phyloP scores from a whole-genome alignment of 2,797 vertebrate species.

The Tapirus indicus region DNA sequence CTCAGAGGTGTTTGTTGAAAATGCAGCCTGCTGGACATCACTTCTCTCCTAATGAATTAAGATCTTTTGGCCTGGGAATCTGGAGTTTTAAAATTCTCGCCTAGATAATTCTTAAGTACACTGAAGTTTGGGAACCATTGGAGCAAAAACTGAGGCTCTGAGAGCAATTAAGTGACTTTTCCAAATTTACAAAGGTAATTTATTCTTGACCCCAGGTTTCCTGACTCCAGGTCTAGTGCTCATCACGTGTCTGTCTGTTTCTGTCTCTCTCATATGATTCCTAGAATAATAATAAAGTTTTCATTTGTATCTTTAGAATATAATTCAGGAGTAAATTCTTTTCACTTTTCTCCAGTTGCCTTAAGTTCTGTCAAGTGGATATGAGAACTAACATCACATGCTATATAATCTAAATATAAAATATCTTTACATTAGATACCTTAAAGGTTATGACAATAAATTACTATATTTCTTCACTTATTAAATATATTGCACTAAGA shows the following conservation, averaged over 20 bases:
- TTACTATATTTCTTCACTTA: not conserved
- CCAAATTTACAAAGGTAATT: not conserved
- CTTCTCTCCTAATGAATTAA: not conserved
- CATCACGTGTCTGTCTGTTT: not conserved
- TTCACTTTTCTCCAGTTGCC: not conserved
- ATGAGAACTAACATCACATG: not conserved
- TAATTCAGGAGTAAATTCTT: not conserved
- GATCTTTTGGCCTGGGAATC: not conserved
- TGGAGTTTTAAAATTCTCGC: not conserved
- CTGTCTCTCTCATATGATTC: not conserved
- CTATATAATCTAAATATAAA: conserved; percentile 7
- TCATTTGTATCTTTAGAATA: not conserved
- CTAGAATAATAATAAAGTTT: not conserved
- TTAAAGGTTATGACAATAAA: not conserved
- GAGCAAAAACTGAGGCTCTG: not conserved
- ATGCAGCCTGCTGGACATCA: not conserved
- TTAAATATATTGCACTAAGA: not conserved
- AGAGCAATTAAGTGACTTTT: not conserved
- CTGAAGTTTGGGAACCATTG: not conserved
- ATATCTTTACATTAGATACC: conserved; percentile 15
- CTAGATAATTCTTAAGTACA: not conserved
- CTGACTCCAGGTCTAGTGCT: not conserved
- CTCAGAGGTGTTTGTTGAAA: not conserved
- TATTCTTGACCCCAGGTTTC: not conserved
- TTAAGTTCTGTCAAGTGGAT: conserved; percentile 22